Base-by-base conservation (phyloP, 2,113 vertebrate species). In the Ceyx cyanopectus region DNA sequence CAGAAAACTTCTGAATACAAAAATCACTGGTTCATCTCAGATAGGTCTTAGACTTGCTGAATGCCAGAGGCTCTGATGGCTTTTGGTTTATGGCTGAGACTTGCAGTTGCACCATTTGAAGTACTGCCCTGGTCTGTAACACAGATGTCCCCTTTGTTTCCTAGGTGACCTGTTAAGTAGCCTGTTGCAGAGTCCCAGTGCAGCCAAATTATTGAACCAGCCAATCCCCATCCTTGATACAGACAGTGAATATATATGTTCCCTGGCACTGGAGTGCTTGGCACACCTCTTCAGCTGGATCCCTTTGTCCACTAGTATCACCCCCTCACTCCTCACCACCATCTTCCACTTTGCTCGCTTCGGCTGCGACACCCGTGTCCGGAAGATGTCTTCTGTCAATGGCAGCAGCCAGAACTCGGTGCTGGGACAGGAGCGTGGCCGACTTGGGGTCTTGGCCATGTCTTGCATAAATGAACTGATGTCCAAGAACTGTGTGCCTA, bases 201-300 rank as follows among this genome's bases (percentile, higher is more conserved):
- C 98, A 18, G 98, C 98, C 90, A 99, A 99, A 92, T 95, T 99
- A 50, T 91, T 99, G 90, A 99, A 97, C 95, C 99, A 99, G 93
- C 99, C 99, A 87, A 98, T 99, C 95, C 99, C 98, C 54, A 95
- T 98, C 60, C 97, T 99, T n/a, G 99, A 99, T 78, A 96, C 94
- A 2, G 99, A 99, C 63, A 99, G 98, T n/a, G 98, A 99, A 74
- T 98, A 98, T 90, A 85, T 99, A 58, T 99, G 99, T 96, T 98
- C 98, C 81, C 97, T 99, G 87, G 99, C 98, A 4, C 96, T 99
- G 97, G 99, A 99, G 96, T 99, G 99, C 97, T 97, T 99, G 96
- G 99, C 99, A 45, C 99, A 99, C 96, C 98, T 99, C 90, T 99
- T 99, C 97, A 99, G 99, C 98, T 99, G 99, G 99, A 99, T 99